A percentile compares a stretch with the other conserved stretches of the same genome.
Evolutionary conservation across 2,888 invertebrate genomes (phyloP).

Genomic region (Meiosimyza decipiens): DNA sequence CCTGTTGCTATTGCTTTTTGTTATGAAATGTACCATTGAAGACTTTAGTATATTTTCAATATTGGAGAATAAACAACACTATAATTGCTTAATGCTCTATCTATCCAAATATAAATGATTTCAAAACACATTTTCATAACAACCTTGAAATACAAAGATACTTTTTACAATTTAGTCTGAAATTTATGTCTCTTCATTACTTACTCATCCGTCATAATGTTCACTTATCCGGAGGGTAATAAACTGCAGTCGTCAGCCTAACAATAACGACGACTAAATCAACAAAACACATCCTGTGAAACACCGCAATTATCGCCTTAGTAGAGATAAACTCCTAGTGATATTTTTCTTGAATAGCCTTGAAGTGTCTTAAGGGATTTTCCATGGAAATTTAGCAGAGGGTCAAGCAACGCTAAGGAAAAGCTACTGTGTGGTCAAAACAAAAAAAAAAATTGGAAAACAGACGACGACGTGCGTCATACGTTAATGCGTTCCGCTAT

Average conservation of each 20-base stretch:
- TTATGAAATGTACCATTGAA: too few species aligned
- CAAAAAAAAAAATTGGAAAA: neutral
- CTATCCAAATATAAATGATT: too few species aligned
- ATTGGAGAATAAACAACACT: too few species aligned
- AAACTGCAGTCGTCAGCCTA: neutral
- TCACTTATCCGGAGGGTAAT: neutral
- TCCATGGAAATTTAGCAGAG: neutral
- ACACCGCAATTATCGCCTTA: conserved; percentile 6
- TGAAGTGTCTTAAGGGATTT: conserved; percentile 5
- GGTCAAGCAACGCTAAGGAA: neutral
- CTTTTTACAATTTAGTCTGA: neutral
- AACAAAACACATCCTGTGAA: neutral
- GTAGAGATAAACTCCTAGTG: neutral
- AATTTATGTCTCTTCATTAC: conserved; percentile 10
- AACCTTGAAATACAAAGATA: too few species aligned
- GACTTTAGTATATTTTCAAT: too few species aligned
- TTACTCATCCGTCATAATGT: conserved; percentile 21
- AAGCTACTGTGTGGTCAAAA: neutral
- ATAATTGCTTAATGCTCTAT: too few species aligned
- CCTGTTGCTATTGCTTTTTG: too few species aligned
- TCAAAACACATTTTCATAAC: too few species aligned
- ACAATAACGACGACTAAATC: neutral
- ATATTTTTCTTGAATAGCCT: neutral
- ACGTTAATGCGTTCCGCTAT: neutral
- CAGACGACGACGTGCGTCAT: neutral